A percentile compares a stretch with the other conserved stretches of the same genome.
These are phyloP conservation scores for Cephus spinipes DNA, from an alignment of 2,888 invertebrate species.

Conservation along the genomic window DNA sequence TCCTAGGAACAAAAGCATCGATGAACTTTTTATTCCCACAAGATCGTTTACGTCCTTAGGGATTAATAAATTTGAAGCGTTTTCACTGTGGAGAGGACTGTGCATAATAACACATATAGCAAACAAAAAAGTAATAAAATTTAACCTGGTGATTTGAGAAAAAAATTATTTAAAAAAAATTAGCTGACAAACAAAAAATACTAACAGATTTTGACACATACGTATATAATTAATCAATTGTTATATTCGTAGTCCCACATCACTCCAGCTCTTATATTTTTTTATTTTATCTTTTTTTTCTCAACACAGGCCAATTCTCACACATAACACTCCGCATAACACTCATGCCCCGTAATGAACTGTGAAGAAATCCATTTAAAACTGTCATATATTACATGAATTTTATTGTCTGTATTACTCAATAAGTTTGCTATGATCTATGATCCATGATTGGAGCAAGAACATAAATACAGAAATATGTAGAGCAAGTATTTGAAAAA, in stretches of 20 bases:
- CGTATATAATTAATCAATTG: conserved; percentile 9
- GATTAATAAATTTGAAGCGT: not conserved
- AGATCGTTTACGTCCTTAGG: not conserved
- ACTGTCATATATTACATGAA: conserved; percentile 27
- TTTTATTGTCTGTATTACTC: conserved; percentile 36
- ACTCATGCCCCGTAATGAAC: not conserved
- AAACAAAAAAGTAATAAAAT: conserved; percentile 8
- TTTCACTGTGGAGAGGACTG: conserved; percentile 11
- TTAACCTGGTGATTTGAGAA: conserved; percentile 1
- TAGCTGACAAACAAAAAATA: conserved; percentile 7
- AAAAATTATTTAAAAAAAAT: not conserved
- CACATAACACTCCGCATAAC: not conserved
- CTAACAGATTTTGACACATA: conserved; percentile 4
- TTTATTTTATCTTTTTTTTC: not conserved
- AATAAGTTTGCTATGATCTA: conserved; percentile 36
- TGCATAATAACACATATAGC: conserved; percentile 9
- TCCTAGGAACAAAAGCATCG: not conserved
- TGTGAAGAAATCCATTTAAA: conserved; percentile 17
- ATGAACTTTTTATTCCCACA: not conserved
- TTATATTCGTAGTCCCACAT: conserved; percentile 8
- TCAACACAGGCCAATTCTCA: not conserved
- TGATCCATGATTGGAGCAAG: conserved; percentile 34
- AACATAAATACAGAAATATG: conserved; percentile 37
- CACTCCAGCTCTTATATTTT: not conserved
- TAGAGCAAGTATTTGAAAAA: conserved; percentile 30